These are phyloP conservation scores for Euura saliciscinereae DNA, from an alignment of 1,140 invertebrate species.

Conservation along the genomic window DNA sequence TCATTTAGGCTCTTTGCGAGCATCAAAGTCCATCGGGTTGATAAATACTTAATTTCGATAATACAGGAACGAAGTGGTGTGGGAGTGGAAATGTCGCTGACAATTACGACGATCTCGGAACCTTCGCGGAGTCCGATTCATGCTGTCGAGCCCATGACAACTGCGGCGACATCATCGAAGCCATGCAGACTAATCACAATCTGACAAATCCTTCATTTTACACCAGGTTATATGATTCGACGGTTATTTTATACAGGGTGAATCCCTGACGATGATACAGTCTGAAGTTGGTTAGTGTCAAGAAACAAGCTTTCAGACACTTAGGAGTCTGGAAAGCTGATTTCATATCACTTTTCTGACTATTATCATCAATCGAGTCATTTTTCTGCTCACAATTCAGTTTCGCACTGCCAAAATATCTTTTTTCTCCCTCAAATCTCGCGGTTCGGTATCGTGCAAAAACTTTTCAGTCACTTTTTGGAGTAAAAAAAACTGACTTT, in stretches of 20 bases:
- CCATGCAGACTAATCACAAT: slow-evolving; percentile 64
- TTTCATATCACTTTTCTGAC: slow-evolving; percentile 24
- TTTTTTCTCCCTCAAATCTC: slow-evolving; percentile 16
- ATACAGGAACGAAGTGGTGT: slow-evolving; percentile 69
- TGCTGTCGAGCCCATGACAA: slow-evolving; percentile 82
- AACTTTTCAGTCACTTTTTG: not conserved
- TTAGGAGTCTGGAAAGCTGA: slow-evolving; percentile 29
- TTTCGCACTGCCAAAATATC: no score
- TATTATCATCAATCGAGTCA: slow-evolving; percentile 11
- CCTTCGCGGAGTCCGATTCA: slow-evolving; percentile 68
- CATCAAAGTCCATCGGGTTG: no score
- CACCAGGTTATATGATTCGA: slow-evolving; percentile 53
- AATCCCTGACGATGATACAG: no score
- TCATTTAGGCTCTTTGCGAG: no score
- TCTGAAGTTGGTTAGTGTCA: no score
- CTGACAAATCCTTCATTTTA: slow-evolving; percentile 69
- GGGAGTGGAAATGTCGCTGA: slow-evolving; percentile 76
- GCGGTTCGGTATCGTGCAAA: not conserved
- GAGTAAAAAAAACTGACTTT: no score
- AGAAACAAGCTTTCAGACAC: not conserved
- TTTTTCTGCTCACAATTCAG: no score
- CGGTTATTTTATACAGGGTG: not conserved
- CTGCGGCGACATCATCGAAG: slow-evolving; percentile 69
- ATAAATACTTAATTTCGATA: no score
- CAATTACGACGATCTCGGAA: slow-evolving; percentile 73